A percentile compares a stretch with the other conserved stretches of the same genome.
These are phyloP conservation scores for Bucco capensis DNA, from an alignment of 2,113 vertebrate genomes.

Conservation along the genomic window DNA sequence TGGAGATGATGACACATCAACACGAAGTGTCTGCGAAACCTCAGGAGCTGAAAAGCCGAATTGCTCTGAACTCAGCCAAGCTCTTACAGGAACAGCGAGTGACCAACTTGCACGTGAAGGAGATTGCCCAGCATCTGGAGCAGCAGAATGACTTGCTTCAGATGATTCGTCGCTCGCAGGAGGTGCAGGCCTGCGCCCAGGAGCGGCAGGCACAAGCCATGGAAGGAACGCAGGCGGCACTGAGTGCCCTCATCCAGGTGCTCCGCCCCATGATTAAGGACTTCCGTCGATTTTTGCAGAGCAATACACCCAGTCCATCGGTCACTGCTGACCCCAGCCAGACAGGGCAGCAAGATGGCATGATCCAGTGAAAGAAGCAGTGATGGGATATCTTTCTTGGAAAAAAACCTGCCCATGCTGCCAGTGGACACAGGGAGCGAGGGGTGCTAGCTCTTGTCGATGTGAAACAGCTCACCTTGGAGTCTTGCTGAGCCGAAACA, in stretches of 20 bases:
- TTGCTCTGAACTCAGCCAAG: constrained; percentile 93
- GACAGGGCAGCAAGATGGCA: constrained; percentile 68
- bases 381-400: not conserved
- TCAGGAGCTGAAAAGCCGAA: constrained; percentile 93
- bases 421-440: not conserved
- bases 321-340: constrained; percentile 55
- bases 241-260: constrained; percentile 91
- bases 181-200: constrained; percentile 92
- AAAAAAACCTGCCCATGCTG: not conserved
- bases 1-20: constrained; percentile 84
- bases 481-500: not conserved
- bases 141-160: constrained; percentile 93
- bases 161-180: constrained; percentile 93
- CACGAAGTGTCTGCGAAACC: constrained; percentile 83
- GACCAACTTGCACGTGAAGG: constrained; percentile 92
- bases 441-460: not conserved
- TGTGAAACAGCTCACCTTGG: not conserved
- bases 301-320: constrained; percentile 51
- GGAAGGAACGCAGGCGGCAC: constrained; percentile 91
- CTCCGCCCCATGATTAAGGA: constrained; percentile 92
- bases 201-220: constrained; percentile 94
- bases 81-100: constrained; percentile 95
- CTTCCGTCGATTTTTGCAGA: constrained; percentile 90
- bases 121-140: constrained; percentile 95
- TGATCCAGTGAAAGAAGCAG: constrained; percentile 62